Evolutionary conservation across 2,113 vertebrate species (phyloP).

Genomic region (Pteruthius melanotis): DNA sequence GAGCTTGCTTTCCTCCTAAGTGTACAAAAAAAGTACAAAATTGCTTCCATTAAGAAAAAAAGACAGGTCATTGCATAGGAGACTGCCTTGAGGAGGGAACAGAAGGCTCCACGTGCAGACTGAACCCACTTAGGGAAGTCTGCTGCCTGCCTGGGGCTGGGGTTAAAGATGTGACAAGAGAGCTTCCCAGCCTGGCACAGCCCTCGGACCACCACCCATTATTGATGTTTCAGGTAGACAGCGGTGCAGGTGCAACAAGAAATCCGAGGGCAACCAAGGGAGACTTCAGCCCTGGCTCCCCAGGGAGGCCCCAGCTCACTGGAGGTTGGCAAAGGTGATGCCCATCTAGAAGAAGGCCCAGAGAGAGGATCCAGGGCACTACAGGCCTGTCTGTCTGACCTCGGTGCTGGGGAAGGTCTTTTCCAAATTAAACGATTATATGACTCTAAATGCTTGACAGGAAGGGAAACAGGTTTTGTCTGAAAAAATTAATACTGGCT

Average conservation of each 20-base stretch:
- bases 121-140: too few species aligned
- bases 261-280: not conserved
- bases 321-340: not conserved
- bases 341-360: not conserved
- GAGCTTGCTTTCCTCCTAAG: not conserved
- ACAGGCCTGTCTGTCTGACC: not conserved
- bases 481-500: not conserved
- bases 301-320: not conserved
- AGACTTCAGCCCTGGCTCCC: not conserved
- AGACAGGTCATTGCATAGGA: not conserved
- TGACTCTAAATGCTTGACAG: not conserved
- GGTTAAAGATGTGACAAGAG: not conserved
- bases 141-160: not conserved
- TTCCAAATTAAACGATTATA: too few species aligned
- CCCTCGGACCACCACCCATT: accelerated
- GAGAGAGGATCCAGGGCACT: not conserved
- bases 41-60: not conserved
- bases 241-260: not conserved
- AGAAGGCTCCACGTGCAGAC: not conserved
- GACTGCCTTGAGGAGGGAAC: not conserved
- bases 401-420: not conserved
- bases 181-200: not conserved
- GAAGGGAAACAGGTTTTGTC: not conserved
- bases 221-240: not conserved
- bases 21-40: not conserved